These are phyloP conservation scores for Oegoconia quadripuncta DNA, from an alignment of 2,888 invertebrate species.

Conservation along the genomic window DNA sequence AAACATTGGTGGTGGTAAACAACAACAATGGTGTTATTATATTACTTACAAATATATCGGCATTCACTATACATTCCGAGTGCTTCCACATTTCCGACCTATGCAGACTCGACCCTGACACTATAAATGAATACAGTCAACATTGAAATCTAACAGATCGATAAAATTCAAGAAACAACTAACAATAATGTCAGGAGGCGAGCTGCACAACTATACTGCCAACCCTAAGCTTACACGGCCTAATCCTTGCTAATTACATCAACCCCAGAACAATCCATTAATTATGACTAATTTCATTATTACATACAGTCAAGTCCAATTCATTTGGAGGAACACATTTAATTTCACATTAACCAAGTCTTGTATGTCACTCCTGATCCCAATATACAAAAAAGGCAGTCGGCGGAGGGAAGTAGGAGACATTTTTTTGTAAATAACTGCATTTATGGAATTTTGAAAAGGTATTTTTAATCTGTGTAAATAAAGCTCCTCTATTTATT, in stretches of 20 bases:
- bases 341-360: conserved; percentile 10
- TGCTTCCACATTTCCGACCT: conserved; percentile 35
- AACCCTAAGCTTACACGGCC: conserved; percentile 47
- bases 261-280: conserved; percentile 49
- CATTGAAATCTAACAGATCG: conserved; percentile 61
- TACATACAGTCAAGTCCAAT: conserved; percentile 49
- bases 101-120: conserved; percentile 24
- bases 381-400: too few relatives aligned
- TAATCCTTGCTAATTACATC: conserved; percentile 49
- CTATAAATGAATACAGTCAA: conserved; percentile 40
- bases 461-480: too few relatives aligned
- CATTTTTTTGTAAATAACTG: too few relatives aligned
- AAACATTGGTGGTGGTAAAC: conserved; percentile 78
- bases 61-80: conserved; percentile 58
- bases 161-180: conserved; percentile 64
- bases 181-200: conserved; percentile 46
- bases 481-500: too few relatives aligned
- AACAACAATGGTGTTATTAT: conserved; percentile 75
- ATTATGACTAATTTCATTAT: conserved; percentile 41
- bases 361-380: conserved; percentile 43
- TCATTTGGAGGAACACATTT: conserved; percentile 30
- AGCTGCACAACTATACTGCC: conserved; percentile 44
- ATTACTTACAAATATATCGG: conserved; percentile 64
- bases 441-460: too few relatives aligned
- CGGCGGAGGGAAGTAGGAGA: too few relatives aligned